phyloP scores from a whole-genome alignment of 2,113 vertebrate species.

The Corvus moneduloides region DNA sequence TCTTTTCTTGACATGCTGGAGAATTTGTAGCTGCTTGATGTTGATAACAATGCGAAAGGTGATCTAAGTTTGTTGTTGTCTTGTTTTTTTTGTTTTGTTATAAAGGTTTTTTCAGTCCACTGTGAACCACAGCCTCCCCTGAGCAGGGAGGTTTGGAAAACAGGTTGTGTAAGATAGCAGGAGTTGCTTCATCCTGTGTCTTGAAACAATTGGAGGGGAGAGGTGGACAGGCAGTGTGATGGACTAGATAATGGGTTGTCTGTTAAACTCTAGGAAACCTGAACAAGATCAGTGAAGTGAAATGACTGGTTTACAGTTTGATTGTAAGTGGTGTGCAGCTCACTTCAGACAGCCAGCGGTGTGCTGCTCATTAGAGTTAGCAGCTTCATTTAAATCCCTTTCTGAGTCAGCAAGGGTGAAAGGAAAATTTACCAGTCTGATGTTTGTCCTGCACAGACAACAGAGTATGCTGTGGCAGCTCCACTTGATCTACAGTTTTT shows the following conservation, averaged over 20 bases:
- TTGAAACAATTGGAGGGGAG: conserved; percentile 5
- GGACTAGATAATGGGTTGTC: conserved; percentile 41
- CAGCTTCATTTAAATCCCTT: conserved; percentile 10
- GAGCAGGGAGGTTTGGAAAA: not conserved
- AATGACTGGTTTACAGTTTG: conserved; percentile 25
- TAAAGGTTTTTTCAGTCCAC: not conserved
- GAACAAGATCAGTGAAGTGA: conserved; percentile 36
- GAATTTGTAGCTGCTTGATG: not conserved
- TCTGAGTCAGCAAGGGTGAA: not conserved
- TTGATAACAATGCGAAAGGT: not conserved
- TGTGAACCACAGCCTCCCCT: not conserved
- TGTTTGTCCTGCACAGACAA: not conserved
- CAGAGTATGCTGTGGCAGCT: not conserved
- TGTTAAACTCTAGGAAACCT: conserved; percentile 13
- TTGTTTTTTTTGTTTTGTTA: not conserved
- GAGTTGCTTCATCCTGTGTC: conserved; percentile 9
- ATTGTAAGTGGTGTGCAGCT: not conserved
- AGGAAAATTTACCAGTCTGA: not conserved
- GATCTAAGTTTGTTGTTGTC: not conserved
- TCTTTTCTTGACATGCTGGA: not conserved
- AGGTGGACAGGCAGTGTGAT: conserved; percentile 13
- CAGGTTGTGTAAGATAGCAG: not conserved
- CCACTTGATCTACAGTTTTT: not conserved
- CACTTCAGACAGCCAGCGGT: not conserved
- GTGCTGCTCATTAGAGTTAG: conserved; percentile 3